Percentiles rank a stretch among this genome's conserved stretches.
phyloP scores from a whole-genome alignment of 2,797 vertebrate species.

The Pseudochirops cupreus region DNA sequence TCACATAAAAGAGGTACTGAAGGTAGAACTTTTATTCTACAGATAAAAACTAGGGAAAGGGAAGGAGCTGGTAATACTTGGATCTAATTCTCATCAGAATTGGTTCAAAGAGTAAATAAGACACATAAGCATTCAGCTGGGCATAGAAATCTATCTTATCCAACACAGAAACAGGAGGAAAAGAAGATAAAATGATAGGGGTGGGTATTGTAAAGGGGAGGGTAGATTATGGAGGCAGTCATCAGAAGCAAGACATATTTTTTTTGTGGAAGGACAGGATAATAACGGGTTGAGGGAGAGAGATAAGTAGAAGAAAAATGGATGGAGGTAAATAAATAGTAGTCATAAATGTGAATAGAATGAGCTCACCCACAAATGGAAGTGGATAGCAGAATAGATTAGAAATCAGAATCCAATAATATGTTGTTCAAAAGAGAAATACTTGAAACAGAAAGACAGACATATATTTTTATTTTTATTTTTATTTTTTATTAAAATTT shows the following conservation, averaged over 20 bases:
- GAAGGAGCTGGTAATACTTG: background rate
- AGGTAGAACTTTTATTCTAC: background rate
- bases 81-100: background rate
- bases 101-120: background rate
- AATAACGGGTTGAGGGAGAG: no score
- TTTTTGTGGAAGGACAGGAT: no score
- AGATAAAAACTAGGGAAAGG: background rate
- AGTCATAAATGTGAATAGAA: background rate
- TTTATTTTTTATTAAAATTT: no score
- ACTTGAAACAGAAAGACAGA: background rate
- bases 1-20: background rate
- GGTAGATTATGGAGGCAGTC: background rate
- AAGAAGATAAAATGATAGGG: background rate
- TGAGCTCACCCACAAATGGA: background rate
- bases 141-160: background rate
- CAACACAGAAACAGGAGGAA: background rate
- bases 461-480: no score
- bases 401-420: background rate
- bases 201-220: background rate
- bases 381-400: background rate
- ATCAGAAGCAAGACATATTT: no score
- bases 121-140: background rate
- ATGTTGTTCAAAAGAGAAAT: background rate
- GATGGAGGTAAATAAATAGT: background rate
- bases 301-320: background rate